Evolutionary conservation across 2,797 vertebrate species (phyloP).

Genomic region (Mastacembelus armatus): DNA sequence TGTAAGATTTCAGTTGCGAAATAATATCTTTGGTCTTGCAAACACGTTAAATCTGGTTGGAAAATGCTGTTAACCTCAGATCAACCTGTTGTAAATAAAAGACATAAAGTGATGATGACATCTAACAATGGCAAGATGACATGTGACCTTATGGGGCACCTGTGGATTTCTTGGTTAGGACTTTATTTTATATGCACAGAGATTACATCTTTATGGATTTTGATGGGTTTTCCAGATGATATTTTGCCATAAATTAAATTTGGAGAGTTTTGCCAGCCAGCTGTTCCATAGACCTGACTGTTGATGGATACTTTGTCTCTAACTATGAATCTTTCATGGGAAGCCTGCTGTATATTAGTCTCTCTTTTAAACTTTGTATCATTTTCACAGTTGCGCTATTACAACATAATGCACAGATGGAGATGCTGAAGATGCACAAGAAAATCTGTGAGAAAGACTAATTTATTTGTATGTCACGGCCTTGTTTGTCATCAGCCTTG

Average conservation of each 20-base stretch:
- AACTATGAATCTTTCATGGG: conserved; percentile 15
- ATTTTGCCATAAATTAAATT: conserved; percentile 21
- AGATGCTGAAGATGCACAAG: background rate
- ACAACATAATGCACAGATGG: conserved; percentile 3
- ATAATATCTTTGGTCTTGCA: conserved; percentile 7
- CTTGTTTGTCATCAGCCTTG: conserved; percentile 9
- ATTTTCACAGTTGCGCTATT: conserved; percentile 12
- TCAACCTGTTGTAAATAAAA: conserved; percentile 3
- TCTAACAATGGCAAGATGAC: background rate
- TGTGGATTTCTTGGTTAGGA: too few species aligned
- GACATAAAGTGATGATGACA: background rate
- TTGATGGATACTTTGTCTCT: conserved; percentile 14
- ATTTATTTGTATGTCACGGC: background rate
- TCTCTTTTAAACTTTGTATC: background rate
- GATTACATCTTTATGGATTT: conserved; percentile 1
- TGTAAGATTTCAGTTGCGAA: conserved; percentile 4
- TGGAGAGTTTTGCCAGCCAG: too few species aligned
- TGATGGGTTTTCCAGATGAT: too few species aligned
- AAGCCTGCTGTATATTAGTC: background rate
- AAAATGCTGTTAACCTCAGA: background rate
- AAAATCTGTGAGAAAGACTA: background rate
- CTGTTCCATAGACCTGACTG: background rate
- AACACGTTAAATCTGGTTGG: conserved; percentile 19
- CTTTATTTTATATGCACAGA: background rate
- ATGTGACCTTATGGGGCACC: too few species aligned